Conservation (phyloP, 2,797 vertebrate species). For the Benthosema pterotum region DNA sequence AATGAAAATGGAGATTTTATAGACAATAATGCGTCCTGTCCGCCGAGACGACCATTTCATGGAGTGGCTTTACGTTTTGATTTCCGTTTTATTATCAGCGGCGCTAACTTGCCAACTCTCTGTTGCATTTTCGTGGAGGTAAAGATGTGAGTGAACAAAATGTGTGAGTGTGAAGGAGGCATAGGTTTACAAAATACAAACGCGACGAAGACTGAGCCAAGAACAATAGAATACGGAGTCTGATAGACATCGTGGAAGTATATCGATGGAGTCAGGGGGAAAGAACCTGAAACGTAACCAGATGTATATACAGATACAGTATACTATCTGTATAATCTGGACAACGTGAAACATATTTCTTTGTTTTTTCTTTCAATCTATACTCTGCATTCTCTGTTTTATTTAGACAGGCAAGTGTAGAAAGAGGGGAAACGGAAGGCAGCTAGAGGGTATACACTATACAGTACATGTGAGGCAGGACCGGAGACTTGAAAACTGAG, state of each 20-base stretch:
- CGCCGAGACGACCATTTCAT: conserved; percentile 1
- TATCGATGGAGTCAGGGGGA: conserved; percentile 25
- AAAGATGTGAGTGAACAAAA: conserved; percentile 11
- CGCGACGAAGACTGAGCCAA: conserved; percentile 41
- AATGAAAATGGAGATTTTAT: conserved; percentile 8
- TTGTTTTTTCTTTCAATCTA: no score
- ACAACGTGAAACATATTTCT: conserved; percentile 23
- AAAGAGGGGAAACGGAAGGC: no score
- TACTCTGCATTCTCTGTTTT: no score
- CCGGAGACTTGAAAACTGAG: no score
- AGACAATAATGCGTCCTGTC: conserved; percentile 5
- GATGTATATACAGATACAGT: conserved; percentile 29
- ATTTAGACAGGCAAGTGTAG: no score
- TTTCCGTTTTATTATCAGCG: conserved; percentile 14
- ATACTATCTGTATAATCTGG: conserved; percentile 30
- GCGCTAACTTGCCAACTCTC: conserved; percentile 16
- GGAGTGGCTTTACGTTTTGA: conserved; percentile 3
- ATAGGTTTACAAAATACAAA: conserved; percentile 26
- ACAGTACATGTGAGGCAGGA: no score
- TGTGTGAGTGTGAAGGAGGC: conserved; percentile 11
- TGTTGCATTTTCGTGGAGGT: conserved; percentile 12
- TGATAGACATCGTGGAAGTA: conserved; percentile 55
- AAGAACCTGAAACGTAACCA: conserved; percentile 47
- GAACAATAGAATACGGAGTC: conserved; percentile 58
- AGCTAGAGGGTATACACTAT: no score